These are phyloP conservation scores for Vannuccia rotundouncinata DNA, from an alignment of 2,888 invertebrate species.

Conservation along the genomic window DNA sequence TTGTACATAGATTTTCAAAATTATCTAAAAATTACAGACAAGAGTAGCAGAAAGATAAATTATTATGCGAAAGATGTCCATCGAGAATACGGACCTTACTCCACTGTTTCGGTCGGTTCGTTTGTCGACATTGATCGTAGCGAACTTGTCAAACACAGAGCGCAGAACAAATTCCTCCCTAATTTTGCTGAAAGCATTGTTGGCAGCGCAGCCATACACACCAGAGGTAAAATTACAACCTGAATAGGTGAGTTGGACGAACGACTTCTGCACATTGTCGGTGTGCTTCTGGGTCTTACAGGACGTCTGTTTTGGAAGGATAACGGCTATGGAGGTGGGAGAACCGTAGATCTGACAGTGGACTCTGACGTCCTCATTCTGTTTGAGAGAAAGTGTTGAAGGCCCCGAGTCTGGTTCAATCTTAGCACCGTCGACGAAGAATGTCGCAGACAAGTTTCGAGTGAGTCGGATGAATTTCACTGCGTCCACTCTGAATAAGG, in stretches of 20 bases:
- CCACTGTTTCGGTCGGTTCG: too few species aligned
- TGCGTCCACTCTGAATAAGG: not conserved
- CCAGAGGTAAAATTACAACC: not conserved
- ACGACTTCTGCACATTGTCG: not conserved
- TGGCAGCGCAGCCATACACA: not conserved
- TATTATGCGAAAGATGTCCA: too few species aligned
- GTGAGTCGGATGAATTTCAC: not conserved
- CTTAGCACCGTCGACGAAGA: not conserved
- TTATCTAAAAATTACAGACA: too few species aligned
- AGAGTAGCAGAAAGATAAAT: too few species aligned
- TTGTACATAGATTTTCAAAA: too few species aligned
- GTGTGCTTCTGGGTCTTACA: not conserved
- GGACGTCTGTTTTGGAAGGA: not conserved
- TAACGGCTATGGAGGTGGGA: not conserved
- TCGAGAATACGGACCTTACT: too few species aligned
- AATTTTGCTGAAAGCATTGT: not conserved
- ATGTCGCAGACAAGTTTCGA: not conserved
- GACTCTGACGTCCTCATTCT: not conserved
- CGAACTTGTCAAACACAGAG: not conserved
- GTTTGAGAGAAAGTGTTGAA: not conserved
- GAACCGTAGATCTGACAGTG: not conserved
- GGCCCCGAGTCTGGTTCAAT: not conserved
- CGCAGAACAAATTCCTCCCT: not conserved
- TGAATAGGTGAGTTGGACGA: not conserved
- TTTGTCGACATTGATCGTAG: too few species aligned